Evolutionary conservation across 2,888 invertebrate species (phyloP), one percentile per base, ranked within the genome.

Genomic region (Selenia dentaria): DNA sequence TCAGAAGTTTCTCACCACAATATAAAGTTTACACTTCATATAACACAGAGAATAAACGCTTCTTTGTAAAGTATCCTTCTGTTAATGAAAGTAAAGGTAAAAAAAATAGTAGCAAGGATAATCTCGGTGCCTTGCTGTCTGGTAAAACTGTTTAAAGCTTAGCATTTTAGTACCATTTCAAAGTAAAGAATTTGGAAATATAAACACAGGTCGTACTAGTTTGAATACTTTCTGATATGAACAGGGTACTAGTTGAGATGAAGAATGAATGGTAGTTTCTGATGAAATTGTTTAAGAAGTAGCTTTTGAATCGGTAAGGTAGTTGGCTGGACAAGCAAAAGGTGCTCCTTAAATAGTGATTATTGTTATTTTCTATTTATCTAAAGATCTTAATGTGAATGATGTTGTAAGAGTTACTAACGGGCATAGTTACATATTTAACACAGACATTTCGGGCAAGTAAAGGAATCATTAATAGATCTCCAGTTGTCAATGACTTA

Each of bases 121-220:
- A 79, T 71, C 67, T 62, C 59, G 83, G 84, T 76, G 85, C 83
- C 84, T 64, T 56, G 57, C 51, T 68, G 85, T 86, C 85, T 84
- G 74, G 54, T 36, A 45, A n/a, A 25, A 46, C 45, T 16, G 41
- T 20, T 29, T 12, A 6, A 24, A 41, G 59, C 54, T 35, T 40
- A 40, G 31, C 34, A 48, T 48, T 27, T 0, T 18, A n/a, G 37
- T 24, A 42, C 47, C 18, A 11, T 48, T 12, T 33, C 47, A 3
- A 28, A 48, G 11, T 42, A 16, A 32, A 11, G 4, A 6, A 2
- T 22, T 6, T 26, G 9, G 3, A 2, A 10, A 35, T 26, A 6
- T 1, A 3, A 22, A 8, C 8, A 22, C 22, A 22, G 8, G 1
- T 22, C 6, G 8, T 8, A 22, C 22, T 2, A 22, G 8, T 6